Evolutionary conservation across 1,140 invertebrate species (phyloP).

Genomic region (Vollenhovia emeryi): DNA sequence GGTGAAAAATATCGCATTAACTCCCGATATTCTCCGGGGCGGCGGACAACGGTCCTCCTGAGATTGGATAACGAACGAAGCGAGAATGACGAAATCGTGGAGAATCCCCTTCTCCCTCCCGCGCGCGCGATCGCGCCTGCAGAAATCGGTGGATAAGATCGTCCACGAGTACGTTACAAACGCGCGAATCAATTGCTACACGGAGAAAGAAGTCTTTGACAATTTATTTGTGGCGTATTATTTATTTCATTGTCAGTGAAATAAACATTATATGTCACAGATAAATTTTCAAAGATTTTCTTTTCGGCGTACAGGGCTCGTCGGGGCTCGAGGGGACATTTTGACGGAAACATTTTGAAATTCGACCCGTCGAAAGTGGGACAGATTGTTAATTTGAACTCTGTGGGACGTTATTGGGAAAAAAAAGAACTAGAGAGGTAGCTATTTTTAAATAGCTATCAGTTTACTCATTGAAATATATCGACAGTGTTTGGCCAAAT

Average conservation of each 20-base stretch:
- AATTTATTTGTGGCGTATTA: too few species aligned
- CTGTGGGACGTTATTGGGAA: neutral
- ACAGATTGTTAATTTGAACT: neutral
- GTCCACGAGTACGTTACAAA: neutral
- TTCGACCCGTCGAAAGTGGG: neutral
- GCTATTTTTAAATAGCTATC: slow-evolving; percentile 13
- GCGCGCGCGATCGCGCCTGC: neutral
- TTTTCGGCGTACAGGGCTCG: too few species aligned
- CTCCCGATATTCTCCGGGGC: neutral
- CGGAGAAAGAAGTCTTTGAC: too few species aligned
- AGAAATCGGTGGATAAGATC: neutral
- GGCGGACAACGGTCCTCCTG: neutral
- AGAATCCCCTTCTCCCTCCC: neutral
- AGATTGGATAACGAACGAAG: neutral
- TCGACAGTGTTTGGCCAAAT: neutral
- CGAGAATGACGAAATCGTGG: slow-evolving; percentile 9
- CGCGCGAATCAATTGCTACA: neutral
- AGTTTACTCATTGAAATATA: slow-evolving; percentile 12
- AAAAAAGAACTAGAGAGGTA: neutral
- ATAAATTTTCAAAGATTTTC: too few species aligned
- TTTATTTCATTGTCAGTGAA: too few species aligned
- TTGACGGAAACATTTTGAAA: slow-evolving; percentile 24
- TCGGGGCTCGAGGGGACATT: neutral
- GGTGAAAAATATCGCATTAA: slow-evolving; percentile 24
- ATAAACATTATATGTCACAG: too few species aligned